phyloP scores from a whole-genome alignment of 2,888 invertebrate genomes.

The Tipula confusa region DNA sequence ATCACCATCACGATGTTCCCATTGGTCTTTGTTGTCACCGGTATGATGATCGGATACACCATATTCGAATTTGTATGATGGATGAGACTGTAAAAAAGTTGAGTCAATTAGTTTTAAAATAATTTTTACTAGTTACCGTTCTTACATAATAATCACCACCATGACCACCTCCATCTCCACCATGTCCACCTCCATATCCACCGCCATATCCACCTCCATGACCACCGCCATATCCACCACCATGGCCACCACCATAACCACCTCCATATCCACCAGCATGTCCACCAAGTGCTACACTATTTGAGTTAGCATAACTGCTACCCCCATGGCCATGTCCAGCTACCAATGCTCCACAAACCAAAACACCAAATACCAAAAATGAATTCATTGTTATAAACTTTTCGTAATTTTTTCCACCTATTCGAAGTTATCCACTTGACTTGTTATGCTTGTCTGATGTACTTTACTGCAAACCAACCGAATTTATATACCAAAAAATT shows the following conservation, averaged over 20 bases:
- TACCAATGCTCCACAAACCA: background rate
- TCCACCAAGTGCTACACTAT: constrained; percentile 30
- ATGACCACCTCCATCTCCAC: constrained; percentile 39
- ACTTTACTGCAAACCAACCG: background rate
- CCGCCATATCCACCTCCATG: constrained; percentile 36
- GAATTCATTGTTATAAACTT: background rate
- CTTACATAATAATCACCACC: constrained; percentile 30
- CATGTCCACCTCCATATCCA: constrained; percentile 45
- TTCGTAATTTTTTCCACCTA: constrained; percentile 35
- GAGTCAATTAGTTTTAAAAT: background rate
- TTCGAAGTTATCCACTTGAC: background rate
- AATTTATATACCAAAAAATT: background rate
- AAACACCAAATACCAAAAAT: background rate
- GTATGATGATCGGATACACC: constrained; percentile 53
- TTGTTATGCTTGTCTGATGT: background rate
- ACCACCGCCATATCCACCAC: constrained; percentile 34
- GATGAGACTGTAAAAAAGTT: constrained; percentile 42
- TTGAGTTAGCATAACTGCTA: background rate
- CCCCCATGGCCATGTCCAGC: background rate
- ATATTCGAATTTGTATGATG: constrained; percentile 51
- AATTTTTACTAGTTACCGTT: background rate
- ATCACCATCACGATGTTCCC: constrained; percentile 54
- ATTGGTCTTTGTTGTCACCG: constrained; percentile 51
- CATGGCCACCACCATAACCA: background rate
- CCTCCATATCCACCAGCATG: constrained; percentile 35